Evolutionary conservation across 2,888 invertebrate species (phyloP).

Genomic region (Trissolcus brochymenae): DNA sequence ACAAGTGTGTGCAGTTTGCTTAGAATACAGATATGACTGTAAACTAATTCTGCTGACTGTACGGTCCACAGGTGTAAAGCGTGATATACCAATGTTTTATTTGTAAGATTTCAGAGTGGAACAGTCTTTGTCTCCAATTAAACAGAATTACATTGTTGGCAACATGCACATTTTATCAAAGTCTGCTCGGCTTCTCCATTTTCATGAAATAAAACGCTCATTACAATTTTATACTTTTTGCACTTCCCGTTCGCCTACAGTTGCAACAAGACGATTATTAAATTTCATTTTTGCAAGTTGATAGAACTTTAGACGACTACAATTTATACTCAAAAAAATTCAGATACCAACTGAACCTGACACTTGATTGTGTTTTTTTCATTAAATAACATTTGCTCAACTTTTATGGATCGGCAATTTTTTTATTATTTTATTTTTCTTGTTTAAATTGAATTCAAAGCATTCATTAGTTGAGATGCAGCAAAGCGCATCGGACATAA

Average conservation of each 20-base stretch:
- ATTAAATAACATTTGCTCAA: too few species aligned
- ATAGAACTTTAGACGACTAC: constrained; percentile 37
- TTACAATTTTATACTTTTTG: constrained; percentile 45
- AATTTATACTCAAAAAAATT: constrained; percentile 42
- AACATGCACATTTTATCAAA: constrained; percentile 43
- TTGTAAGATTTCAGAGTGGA: constrained; percentile 39
- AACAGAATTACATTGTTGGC: constrained; percentile 35
- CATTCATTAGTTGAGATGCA: constrained; percentile 8
- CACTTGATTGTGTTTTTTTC: constrained; percentile 12
- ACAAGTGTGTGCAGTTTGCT: constrained; percentile 15
- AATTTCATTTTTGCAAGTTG: constrained; percentile 39
- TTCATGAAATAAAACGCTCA: constrained; percentile 38
- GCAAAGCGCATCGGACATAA: constrained; percentile 8
- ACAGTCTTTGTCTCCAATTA: constrained; percentile 40
- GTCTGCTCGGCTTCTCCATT: constrained; percentile 33
- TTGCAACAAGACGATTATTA: constrained; percentile 42
- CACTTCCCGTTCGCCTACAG: constrained; percentile 27
- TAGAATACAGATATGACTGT: constrained; percentile 44
- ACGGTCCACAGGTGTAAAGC: constrained; percentile 38
- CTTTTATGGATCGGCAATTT: too few species aligned
- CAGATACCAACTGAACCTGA: constrained; percentile 42
- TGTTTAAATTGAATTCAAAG: neutral
- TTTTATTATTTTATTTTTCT: too few species aligned
- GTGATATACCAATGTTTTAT: constrained; percentile 30
- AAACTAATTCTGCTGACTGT: constrained; percentile 52